Evolutionary conservation across 1,140 invertebrate genomes (phyloP), one percentile per base, ranked within the genome.

Genomic region (Zophobas atratus): DNA sequence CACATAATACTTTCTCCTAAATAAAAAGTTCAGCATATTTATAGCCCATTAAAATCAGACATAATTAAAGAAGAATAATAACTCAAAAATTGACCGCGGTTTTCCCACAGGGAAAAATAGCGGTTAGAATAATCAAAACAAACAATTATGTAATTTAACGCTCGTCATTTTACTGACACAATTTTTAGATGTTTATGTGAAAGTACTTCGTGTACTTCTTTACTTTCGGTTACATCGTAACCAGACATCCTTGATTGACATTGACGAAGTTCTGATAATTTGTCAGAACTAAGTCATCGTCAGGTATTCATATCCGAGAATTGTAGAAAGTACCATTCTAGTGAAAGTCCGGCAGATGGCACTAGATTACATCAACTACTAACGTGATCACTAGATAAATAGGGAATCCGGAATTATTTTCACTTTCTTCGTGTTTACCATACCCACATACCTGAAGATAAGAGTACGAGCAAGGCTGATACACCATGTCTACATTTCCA

Each of bases 351-450:
- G 39, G 60, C 60, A 67, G 60, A 67, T 67, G 60, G 60, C 39
- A 67, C 39, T 67, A 20, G 39, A 67, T 67, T 67, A 67, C 60
- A 67, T 67, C 60, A 67, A 39, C 60, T 43, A 39, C 34, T 60
- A 67, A 67, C 60, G 39, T 67, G 60, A 20, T 43, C 20, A 51
- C 20, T 63, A 63, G 57, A 63, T 63, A 63, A 63, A 63, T 67
- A 67, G 60, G 60, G 60, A 67, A 67, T 67, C 60, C 60, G 60
- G 60, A 67, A 67, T 67, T 43, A 67, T 67, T 67, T 67, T 67
- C 60, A 67, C 60, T 67, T 67, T 67, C 60, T 67, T 63, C 34
- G 35, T 63, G 35, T 63, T 39, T 63, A 63, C 34, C 34, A n/a
- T 63, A 41, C 49, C 49, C 2, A 51, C 49, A 20, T 8, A 8